Conservation (phyloP, 2,888 invertebrate species). For the Deladenus siricidicola region DNA sequence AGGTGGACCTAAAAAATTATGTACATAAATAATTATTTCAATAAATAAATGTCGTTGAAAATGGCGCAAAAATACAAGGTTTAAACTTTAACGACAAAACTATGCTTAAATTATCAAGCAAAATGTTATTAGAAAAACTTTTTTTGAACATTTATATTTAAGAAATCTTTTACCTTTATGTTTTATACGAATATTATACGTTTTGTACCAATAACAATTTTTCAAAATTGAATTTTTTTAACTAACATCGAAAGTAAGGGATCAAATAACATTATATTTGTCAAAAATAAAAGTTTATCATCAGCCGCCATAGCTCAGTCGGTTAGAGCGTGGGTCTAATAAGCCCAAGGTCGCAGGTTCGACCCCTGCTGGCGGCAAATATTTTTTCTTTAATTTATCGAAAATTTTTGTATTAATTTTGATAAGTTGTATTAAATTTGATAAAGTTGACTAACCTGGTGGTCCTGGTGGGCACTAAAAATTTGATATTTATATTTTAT, state of each 20-base stretch:
- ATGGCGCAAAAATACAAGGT: no score
- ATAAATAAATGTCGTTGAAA: neutral
- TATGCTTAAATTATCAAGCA: no score
- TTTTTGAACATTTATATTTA: no score
- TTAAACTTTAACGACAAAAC: no score
- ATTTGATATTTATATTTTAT: neutral
- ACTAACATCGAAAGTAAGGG: no score
- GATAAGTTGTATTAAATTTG: constrained; percentile 43
- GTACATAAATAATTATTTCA: neutral
- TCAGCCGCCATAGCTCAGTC: constrained; percentile 46
- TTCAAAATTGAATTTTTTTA: no score
- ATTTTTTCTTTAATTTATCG: neutral
- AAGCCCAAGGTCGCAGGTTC: constrained; percentile 53
- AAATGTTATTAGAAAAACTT: no score
- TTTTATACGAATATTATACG: no score
- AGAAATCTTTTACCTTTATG: no score
- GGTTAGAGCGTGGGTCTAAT: constrained; percentile 54
- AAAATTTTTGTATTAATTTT: neutral
- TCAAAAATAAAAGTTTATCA: neutral
- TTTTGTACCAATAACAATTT: no score
- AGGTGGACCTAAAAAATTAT: constrained; percentile 31
- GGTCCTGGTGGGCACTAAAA: constrained; percentile 25
- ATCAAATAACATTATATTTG: neutral
- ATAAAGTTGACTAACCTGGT: constrained; percentile 20
- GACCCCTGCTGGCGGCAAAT: constrained; percentile 51